Conservation (phyloP, 2,797 vertebrate species). For the Neosalanx taihuensis region DNA sequence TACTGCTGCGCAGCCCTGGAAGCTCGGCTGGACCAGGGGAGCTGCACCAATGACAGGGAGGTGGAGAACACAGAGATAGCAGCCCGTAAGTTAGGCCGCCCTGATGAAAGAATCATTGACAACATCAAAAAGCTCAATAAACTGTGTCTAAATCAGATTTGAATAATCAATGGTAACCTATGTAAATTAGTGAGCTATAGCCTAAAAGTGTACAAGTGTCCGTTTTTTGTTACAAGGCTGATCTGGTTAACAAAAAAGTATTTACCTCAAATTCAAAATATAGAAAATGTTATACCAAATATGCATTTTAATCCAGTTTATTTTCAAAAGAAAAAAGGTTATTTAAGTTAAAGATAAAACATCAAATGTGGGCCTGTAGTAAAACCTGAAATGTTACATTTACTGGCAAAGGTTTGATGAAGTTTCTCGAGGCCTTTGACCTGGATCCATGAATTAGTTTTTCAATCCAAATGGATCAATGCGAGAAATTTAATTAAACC, state of each 20-base stretch:
- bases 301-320: not conserved
- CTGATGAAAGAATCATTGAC: not conserved
- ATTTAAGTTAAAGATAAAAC: not conserved
- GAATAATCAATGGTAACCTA: not conserved
- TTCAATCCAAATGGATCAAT: too few relatives aligned
- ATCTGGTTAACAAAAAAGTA: too few relatives aligned
- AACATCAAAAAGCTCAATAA: not conserved
- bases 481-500: too few relatives aligned
- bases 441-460: too few relatives aligned
- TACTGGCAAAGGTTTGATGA: too few relatives aligned
- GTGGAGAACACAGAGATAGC: slow-evolving; percentile 76
- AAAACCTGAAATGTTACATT: too few relatives aligned
- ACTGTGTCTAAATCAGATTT: not conserved
- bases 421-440: too few relatives aligned
- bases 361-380: not conserved
- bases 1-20: slow-evolving; percentile 92
- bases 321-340: not conserved
- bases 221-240: too few relatives aligned
- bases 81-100: slow-evolving; percentile 78
- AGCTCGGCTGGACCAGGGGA: slow-evolving; percentile 89
- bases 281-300: not conserved
- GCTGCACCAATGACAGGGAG: slow-evolving; percentile 89
- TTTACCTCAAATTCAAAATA: too few relatives aligned
- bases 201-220: not conserved
- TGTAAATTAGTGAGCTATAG: not conserved